Percentiles rank a stretch among this genome's conserved stretches.
phyloP scores from a whole-genome alignment of 1,140 invertebrate genomes.

The Drosophila mojavensis region DNA sequence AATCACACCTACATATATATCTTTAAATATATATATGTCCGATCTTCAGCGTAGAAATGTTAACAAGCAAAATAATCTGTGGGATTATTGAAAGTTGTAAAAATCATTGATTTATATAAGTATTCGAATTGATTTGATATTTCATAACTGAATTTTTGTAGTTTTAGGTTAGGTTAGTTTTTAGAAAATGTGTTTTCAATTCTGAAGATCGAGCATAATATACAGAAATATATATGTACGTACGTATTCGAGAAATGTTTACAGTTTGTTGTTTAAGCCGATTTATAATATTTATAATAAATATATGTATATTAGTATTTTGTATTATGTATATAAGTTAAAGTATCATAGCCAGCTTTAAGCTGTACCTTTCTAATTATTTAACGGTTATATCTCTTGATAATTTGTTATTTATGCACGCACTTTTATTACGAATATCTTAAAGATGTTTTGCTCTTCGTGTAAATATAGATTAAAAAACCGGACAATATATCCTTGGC shows the following conservation, averaged over 20 bases:
- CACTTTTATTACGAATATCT: conserved; percentile 56
- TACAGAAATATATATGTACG: conserved; percentile 21
- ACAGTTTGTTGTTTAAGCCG: conserved; percentile 41
- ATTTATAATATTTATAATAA: conserved; percentile 22
- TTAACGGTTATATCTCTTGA: conserved; percentile 49
- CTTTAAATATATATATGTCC: conserved; percentile 18
- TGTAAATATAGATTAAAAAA: conserved; percentile 61
- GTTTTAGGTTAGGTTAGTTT: background rate
- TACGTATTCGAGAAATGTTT: conserved; percentile 36
- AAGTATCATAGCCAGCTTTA: conserved; percentile 63
- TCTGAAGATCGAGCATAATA: conserved; percentile 16
- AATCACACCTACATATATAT: conserved; percentile 14
- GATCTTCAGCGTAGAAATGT: conserved; percentile 9
- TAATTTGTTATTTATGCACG: conserved; percentile 33
- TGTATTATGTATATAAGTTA: conserved; percentile 35
- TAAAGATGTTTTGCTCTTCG: conserved; percentile 70
- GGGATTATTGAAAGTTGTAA: background rate
- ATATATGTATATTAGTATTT: conserved; percentile 29
- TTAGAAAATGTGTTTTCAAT: conserved; percentile 5
- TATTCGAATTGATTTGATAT: background rate
- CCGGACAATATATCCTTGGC: conserved; percentile 51
- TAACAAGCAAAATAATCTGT: background rate
- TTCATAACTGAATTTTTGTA: background rate
- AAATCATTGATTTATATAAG: background rate
- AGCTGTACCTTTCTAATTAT: conserved; percentile 52